Conservation (phyloP, 2,113 vertebrate genomes). For the Xiphorhynchus elegans region DNA sequence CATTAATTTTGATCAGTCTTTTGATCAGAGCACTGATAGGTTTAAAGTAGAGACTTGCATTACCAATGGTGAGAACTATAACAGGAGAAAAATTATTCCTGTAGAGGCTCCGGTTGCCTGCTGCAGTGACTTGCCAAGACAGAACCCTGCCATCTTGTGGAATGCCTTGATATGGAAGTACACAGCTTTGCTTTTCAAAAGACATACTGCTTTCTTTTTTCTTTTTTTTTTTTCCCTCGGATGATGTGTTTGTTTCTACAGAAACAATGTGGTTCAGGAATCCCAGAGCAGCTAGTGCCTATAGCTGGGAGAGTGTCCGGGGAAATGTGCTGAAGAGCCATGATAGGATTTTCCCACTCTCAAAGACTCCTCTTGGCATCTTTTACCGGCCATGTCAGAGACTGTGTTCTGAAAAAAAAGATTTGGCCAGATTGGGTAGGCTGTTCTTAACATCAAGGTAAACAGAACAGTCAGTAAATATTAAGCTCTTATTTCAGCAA, state of each 20-base stretch:
- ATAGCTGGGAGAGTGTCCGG: not conserved
- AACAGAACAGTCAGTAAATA: not conserved
- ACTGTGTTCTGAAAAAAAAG: not conserved
- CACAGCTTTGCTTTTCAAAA: not conserved
- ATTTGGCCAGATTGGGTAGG: not conserved
- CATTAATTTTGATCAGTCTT: not conserved
- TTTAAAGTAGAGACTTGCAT: not conserved
- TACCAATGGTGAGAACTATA: not conserved
- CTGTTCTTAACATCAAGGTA: not conserved
- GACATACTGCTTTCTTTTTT: not conserved
- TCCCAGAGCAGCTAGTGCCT: not conserved
- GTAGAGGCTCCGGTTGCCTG: not conserved
- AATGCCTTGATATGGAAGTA: not conserved
- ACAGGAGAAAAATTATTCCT: not conserved
- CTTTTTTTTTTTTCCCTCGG: too few relatives aligned
- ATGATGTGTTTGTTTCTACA: not conserved
- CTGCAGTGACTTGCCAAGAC: not conserved
- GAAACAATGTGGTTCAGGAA: not conserved
- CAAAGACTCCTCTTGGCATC: not conserved
- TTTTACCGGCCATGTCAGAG: not conserved
- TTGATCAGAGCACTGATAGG: not conserved
- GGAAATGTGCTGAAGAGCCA: not conserved
- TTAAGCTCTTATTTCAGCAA: not conserved
- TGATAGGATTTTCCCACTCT: not conserved
- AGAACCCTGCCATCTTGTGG: conserved; percentile 55